phyloP scores from a whole-genome alignment of 2,797 vertebrate species.

The Ispidina lecontei region DNA sequence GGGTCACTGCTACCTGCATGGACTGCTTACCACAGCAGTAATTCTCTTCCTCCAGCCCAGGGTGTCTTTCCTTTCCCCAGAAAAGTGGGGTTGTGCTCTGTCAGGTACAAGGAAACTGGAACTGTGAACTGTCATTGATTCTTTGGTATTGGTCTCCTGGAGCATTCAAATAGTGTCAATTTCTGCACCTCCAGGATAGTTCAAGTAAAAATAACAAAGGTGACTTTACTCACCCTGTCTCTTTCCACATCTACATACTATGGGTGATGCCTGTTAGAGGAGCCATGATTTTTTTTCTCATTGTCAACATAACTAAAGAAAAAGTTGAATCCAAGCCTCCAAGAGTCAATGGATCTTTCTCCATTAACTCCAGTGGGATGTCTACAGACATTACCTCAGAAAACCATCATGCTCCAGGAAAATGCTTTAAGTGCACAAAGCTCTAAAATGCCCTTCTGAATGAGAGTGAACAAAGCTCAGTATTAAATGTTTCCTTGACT shows the following conservation, averaged over 20 bases:
- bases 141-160: neutral
- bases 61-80: neutral
- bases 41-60: neutral
- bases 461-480: neutral
- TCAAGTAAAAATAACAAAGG: neutral
- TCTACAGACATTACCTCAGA: conserved; percentile 7
- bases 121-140: neutral
- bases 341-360: neutral
- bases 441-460: neutral
- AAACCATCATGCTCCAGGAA: neutral
- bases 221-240: neutral
- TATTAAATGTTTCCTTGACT: neutral
- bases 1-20: neutral
- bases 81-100: neutral
- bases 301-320: neutral
- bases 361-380: neutral
- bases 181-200: neutral
- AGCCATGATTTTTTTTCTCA: neutral
- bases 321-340: neutral
- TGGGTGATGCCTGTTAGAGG: neutral
- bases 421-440: neutral
- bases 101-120: neutral
- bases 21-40: neutral
- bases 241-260: neutral
- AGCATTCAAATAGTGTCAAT: neutral